A percentile compares a stretch with the other conserved stretches of the same genome.
Conservation (phyloP, 2,797 vertebrate genomes). For the Siniperca scherzeri region DNA sequence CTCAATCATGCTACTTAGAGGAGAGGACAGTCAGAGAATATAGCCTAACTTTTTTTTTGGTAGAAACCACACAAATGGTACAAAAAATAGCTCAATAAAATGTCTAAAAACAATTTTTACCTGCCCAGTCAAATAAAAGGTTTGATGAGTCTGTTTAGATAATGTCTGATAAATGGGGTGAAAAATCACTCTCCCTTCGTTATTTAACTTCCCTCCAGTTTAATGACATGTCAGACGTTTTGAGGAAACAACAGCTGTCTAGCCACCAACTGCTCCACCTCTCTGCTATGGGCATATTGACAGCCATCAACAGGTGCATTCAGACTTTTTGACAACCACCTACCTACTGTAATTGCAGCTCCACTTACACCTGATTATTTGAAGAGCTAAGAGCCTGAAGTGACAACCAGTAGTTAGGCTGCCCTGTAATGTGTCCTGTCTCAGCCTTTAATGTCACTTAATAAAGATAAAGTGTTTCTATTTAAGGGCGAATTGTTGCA, state of each 20-base stretch:
- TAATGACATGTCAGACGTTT: neutral
- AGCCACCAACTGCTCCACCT: neutral
- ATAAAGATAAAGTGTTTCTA: neutral
- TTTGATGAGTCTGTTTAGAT: neutral
- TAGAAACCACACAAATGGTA: too few relatives aligned
- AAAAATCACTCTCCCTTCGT: neutral
- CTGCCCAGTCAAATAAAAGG: too few relatives aligned
- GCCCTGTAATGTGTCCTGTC: neutral
- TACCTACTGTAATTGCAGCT: constrained; percentile 27
- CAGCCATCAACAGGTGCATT: neutral
- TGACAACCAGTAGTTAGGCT: constrained; percentile 37
- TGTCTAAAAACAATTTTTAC: too few relatives aligned
- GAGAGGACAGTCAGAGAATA: too few relatives aligned
- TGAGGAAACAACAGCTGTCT: neutral
- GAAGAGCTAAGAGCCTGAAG: neutral
- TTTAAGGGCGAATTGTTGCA: neutral
- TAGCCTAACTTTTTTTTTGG: too few relatives aligned
- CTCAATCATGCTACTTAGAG: too few relatives aligned
- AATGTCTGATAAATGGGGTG: neutral
- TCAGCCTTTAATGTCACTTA: neutral
- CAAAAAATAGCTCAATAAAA: too few relatives aligned
- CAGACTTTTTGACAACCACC: neutral
- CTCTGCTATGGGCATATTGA: neutral
- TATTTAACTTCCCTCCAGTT: neutral
- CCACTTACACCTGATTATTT: constrained; percentile 22